Base-by-base conservation (phyloP, 2,888 invertebrate species). In the Lymantria monacha region DNA sequence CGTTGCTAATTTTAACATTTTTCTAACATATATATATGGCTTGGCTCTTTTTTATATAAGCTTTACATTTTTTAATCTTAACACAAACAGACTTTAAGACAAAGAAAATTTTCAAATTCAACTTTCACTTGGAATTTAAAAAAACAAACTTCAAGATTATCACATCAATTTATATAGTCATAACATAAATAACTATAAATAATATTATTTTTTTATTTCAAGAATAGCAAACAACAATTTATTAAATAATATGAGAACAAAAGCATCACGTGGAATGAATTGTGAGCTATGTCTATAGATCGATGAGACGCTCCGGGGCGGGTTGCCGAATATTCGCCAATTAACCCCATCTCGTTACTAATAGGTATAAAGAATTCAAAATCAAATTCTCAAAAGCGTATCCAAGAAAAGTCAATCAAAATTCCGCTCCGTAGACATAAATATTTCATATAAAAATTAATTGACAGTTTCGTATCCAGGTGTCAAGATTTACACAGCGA, bases 401-500 rank as follows among this genome's bases (percentile, higher is more conserved):
- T 69, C 68, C 49, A 14, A 55, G 56, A 63, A 63, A 68, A 49
- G 46, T 60, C 48, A 62, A 69, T 66, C 57, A 63, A 69, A 61
- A 69, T 71, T 61, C 69, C 60, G 37, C 12, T 15, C 40, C 40
- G 30, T 40, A 38, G 22, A 42, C 46, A 45, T 54, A 54, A 38
- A 48, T 42, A 50, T 50, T 43, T 30, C n/a, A 31, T 51, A 41
- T 13, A 7, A 44, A 53, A 47, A 44, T 42, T 55, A 48, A 44
- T 42, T 48, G 43, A 37, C 7, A 15, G 51, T 48, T 50, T 55
- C 49, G 8, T 51, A 0, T 45, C 42, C 38, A 91, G 91, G 66
- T 90, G 90, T 59, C 87, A 88, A 72, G 89, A 90, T 48, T 50
- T 85, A 48, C 81, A 85, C 51, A 88, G 88, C 47, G 92, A 93